Percentiles rank a stretch among this genome's conserved stretches.
Conservation (phyloP, 2,888 invertebrate genomes). For the Podotricha telesiphe region DNA sequence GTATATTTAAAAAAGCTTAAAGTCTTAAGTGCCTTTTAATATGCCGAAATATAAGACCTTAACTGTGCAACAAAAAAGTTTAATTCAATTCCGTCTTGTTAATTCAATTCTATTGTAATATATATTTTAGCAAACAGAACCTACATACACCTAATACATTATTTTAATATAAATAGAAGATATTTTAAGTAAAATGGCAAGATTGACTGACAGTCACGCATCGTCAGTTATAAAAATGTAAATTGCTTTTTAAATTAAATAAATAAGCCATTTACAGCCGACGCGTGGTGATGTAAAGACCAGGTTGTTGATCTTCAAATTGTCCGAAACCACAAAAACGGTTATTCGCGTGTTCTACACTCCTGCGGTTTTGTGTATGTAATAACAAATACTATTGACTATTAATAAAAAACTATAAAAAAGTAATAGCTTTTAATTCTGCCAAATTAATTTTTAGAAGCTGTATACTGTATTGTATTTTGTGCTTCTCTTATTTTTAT, state of each 20-base stretch:
- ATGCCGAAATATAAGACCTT: too few species aligned
- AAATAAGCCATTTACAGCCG: slow-evolving; percentile 37
- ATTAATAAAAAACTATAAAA: not conserved
- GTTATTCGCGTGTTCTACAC: slow-evolving; percentile 48
- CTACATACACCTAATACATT: not conserved
- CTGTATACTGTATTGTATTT: not conserved
- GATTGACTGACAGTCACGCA: slow-evolving; percentile 28
- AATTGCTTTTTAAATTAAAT: slow-evolving; percentile 39
- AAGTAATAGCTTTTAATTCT: not conserved
- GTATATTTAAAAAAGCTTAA: too few species aligned
- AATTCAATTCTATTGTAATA: too few species aligned
- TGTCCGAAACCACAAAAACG: slow-evolving; percentile 47
- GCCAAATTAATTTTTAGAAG: not conserved
- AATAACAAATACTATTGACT: slow-evolving; percentile 13
- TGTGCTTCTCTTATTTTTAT: not conserved
- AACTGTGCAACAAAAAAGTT: too few species aligned
- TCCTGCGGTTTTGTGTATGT: slow-evolving; percentile 46
- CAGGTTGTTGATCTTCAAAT: slow-evolving; percentile 48
- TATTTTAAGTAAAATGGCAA: not conserved
- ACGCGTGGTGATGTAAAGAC: slow-evolving; percentile 39
- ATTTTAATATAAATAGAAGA: not conserved
- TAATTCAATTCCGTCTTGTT: too few species aligned
- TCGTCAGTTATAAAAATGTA: slow-evolving; percentile 7
- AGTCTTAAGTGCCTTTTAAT: too few species aligned
- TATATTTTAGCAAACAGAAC: too few species aligned